A percentile compares a stretch with the other conserved stretches of the same genome.
phyloP scores from a whole-genome alignment of 1,140 invertebrate species.

The Drosophila kurseongensis region DNA sequence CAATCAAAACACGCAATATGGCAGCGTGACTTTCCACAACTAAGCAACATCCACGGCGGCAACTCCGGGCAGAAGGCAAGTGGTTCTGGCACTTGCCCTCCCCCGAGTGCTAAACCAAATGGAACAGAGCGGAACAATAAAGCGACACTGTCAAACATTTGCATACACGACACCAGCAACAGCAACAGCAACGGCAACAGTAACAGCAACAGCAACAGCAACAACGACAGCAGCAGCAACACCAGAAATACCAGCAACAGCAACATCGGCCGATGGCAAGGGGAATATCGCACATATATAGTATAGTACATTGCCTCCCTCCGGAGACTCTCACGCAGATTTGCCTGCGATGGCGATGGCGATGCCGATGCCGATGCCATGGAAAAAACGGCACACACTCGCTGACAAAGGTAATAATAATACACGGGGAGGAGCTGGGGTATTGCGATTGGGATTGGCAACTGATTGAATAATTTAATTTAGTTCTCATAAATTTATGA shows the following conservation, averaged over 20 bases:
- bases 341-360: background rate
- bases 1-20: constrained; percentile 84
- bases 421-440: background rate
- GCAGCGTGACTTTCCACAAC: constrained; percentile 81
- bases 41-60: constrained; percentile 18
- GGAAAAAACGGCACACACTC: constrained; percentile 1
- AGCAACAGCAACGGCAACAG: constrained; percentile 11
- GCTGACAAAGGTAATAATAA: constrained; percentile 4
- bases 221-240: constrained; percentile 11
- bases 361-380: background rate
- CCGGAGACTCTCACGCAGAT: constrained; percentile 35
- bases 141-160: constrained; percentile 80
- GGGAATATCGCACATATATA: background rate
- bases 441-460: constrained; percentile 19
- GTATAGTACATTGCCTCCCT: constrained; percentile 1
- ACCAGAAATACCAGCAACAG: constrained; percentile 24
- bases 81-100: constrained; percentile 58
- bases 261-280: constrained; percentile 5
- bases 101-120: constrained; percentile 51
- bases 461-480: constrained; percentile 50
- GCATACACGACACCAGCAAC: constrained; percentile 62
- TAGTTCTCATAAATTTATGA: constrained; percentile 49
- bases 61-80: constrained; percentile 29
- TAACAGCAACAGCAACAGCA: constrained; percentile 9
- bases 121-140: constrained; percentile 77